Conservation (phyloP, 2,888 invertebrate genomes). For the Amphipoea lucens region DNA sequence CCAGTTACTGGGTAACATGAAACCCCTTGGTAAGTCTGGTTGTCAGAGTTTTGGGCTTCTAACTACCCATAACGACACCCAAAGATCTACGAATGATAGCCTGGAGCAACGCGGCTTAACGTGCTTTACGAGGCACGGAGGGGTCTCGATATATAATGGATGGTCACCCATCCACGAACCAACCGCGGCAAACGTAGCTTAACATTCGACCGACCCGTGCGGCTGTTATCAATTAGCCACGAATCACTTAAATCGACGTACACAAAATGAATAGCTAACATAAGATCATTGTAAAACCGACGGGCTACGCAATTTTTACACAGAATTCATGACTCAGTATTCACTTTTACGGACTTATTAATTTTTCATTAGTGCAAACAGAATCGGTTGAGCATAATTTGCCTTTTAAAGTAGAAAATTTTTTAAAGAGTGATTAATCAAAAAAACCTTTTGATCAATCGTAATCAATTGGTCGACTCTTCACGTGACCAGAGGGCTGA, state of each 20-base stretch:
- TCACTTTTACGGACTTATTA: conserved; percentile 15
- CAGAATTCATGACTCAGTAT: conserved; percentile 20
- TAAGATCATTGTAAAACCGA: conserved; percentile 13
- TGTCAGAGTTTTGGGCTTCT: not conserved
- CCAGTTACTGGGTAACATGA: not conserved
- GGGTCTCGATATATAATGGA: not conserved
- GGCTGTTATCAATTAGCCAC: not conserved
- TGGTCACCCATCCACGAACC: not conserved
- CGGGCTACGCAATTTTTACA: conserved; percentile 6
- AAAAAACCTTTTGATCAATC: conserved; percentile 32
- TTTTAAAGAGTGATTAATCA: conserved; percentile 52
- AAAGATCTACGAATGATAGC: not conserved
- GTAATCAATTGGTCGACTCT: not conserved
- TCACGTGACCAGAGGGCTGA: not conserved
- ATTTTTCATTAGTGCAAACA: conserved; percentile 37
- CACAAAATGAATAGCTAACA: not conserved
- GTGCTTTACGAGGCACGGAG: not conserved
- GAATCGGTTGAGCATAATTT: conserved; percentile 18
- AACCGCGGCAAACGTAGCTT: not conserved
- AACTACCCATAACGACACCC: not conserved
- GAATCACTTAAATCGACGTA: not conserved
- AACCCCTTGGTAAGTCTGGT: not conserved
- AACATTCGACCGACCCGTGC: not conserved
- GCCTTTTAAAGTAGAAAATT: conserved; percentile 33
- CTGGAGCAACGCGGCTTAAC: not conserved